A percentile compares a stretch with the other conserved stretches of the same genome.
phyloP scores from a whole-genome alignment of 2,113 vertebrate species.

The Syngnathus scovelli region DNA sequence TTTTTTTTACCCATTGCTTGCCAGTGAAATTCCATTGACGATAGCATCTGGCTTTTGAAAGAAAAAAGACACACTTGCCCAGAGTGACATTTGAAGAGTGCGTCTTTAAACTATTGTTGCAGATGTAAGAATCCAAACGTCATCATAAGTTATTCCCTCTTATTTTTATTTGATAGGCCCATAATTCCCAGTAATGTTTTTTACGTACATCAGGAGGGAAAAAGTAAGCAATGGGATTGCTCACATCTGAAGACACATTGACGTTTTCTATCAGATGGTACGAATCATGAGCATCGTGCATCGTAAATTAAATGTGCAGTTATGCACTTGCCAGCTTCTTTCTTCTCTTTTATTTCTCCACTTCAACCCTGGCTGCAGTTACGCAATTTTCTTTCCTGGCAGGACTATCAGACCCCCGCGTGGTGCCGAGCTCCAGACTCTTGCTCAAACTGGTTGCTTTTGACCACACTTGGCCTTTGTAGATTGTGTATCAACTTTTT shows the following conservation, averaged over 20 bases:
- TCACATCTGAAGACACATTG: not conserved
- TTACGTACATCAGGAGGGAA: too few relatives aligned
- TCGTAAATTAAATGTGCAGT: not conserved
- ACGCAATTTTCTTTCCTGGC: conserved; percentile 37
- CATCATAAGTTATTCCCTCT: not conserved
- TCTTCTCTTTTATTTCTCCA: not conserved
- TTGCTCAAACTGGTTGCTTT: conserved; percentile 16
- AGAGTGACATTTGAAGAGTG: not conserved
- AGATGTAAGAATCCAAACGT: not conserved
- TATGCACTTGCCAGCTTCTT: conserved; percentile 9
- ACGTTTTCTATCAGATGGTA: not conserved
- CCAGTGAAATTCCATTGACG: not conserved
- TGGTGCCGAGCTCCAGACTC: conserved; percentile 22
- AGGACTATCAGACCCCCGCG: conserved; percentile 14
- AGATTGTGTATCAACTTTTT: conserved; percentile 37
- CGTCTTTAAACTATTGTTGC: not conserved
- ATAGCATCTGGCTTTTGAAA: conserved; percentile 7
- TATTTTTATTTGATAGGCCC: not conserved
- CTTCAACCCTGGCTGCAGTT: conserved; percentile 18
- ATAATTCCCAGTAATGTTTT: not conserved
- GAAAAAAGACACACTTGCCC: not conserved
- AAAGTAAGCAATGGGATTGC: not conserved
- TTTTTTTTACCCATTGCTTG: not conserved
- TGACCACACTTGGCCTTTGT: conserved; percentile 31
- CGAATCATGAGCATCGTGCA: not conserved